Base-by-base conservation (phyloP, 2,113 vertebrate genomes). In the Baryphthengus martii region DNA sequence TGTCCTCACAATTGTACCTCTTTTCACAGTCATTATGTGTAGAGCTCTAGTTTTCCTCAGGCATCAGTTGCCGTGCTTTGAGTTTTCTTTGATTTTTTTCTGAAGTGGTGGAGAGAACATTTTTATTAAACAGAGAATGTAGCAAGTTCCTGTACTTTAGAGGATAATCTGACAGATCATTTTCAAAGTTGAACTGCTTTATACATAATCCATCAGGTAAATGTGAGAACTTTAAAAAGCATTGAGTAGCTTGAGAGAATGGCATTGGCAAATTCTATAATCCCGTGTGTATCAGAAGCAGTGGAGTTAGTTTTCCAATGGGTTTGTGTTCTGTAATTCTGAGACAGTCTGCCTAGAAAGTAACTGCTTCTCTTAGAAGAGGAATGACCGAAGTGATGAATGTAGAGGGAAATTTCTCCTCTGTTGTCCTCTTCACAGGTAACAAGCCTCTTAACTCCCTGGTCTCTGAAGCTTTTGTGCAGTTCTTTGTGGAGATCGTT, bases 401-500 rank as follows among this genome's bases (percentile, higher is more conserved):
- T 3, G 26, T 13, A 31, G 35, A 13, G 42, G 45, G 74, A 49
- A 44, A 37, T 26, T 3, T 62, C 45, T 81, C 47, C 28, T 76
- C 37, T 40, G 17, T 12, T 25, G 28, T 75, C 85, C 83, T 65
- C 33, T 71, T 87, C 78, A 3, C 80, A 98, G 96, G 95, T 89
- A 97, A 96, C n/a, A 17, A 58, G 31, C 95, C 90, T 25, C 97
- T 98, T 37, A 99, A 98, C 96, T 97, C 98, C 13, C 97, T 99
- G 95, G 92, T 99, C 25, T 99, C 99, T 0, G 99, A 99, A 97
- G 98, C 98, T 7, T 99, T 99, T 53, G 99, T 99, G 93, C 98
- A 97, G 40, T 99, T 99, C 97, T 99, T 99, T 19, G 99, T 99
- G 97, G 99, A 99, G 96, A 89, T 99, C 1, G 98, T 99, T 23